A percentile compares a stretch with the other conserved stretches of the same genome.
phyloP scores from a whole-genome alignment of 2,888 invertebrate species.

The Amitus sp. region DNA sequence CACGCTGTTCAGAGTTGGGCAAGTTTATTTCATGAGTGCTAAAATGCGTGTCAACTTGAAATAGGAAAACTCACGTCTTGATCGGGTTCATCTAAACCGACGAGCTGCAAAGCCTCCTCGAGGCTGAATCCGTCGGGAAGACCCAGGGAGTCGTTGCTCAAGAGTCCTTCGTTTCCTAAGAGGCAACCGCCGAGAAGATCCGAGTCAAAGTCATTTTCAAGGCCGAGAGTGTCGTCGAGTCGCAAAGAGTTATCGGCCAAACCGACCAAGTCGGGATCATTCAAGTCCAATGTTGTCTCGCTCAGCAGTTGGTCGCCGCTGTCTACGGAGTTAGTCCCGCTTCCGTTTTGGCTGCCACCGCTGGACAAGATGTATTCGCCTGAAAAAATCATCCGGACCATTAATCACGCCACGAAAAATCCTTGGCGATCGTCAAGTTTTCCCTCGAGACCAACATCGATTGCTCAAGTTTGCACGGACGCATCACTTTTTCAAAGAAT shows the following conservation, averaged over 20 bases:
- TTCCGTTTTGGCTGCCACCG: slow-evolving; percentile 37
- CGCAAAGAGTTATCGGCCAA: slow-evolving; percentile 59
- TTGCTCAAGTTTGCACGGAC: too few relatives aligned
- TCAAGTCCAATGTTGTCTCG: slow-evolving; percentile 51
- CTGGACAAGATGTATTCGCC: slow-evolving; percentile 65
- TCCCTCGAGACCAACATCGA: too few relatives aligned
- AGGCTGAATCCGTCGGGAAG: slow-evolving; percentile 74
- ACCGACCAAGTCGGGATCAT: slow-evolving; percentile 52
- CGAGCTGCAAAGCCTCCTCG: slow-evolving; percentile 79
- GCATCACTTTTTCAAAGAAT: too few relatives aligned
- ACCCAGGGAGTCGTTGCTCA: slow-evolving; percentile 64
- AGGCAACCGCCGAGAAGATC: slow-evolving; percentile 55
- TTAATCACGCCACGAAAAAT: background rate
- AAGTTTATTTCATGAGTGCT: background rate
- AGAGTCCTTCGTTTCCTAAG: slow-evolving; percentile 56
- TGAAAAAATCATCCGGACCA: slow-evolving; percentile 42
- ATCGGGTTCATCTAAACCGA: slow-evolving; percentile 75
- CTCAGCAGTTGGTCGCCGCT: slow-evolving; percentile 47
- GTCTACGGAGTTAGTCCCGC: slow-evolving; percentile 35
- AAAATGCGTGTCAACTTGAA: too few relatives aligned
- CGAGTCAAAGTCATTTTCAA: slow-evolving; percentile 61
- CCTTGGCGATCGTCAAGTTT: background rate
- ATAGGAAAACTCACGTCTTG: slow-evolving; percentile 67
- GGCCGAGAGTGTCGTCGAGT: slow-evolving; percentile 55
- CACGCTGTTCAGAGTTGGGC: too few relatives aligned